These are phyloP conservation scores for Podarcis muralis DNA, from an alignment of 2,113 vertebrate genomes.

Conservation along the genomic window DNA sequence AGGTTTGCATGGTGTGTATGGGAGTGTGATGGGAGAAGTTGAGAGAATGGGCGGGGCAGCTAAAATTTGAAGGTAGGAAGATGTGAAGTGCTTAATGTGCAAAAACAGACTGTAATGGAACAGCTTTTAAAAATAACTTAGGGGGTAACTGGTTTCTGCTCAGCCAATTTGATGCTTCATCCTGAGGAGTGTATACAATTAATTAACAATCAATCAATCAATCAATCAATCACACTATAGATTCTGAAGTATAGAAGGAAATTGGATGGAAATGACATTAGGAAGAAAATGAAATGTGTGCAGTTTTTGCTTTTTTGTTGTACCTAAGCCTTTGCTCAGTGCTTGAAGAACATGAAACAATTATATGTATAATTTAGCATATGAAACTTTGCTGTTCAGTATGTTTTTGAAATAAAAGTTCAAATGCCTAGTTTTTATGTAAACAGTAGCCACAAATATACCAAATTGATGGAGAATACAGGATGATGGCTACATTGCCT, in stretches of 20 bases:
- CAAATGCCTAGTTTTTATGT: no score
- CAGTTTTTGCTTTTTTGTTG: not conserved
- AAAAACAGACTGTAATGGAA: not conserved
- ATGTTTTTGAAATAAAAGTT: no score
- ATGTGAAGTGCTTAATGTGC: not conserved
- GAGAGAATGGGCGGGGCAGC: not conserved
- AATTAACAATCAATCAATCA: not conserved
- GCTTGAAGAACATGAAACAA: not conserved
- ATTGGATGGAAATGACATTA: not conserved
- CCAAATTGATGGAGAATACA: not conserved
- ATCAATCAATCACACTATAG: not conserved
- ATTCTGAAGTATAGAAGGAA: not conserved
- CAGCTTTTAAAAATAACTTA: not conserved
- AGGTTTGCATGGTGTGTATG: not conserved
- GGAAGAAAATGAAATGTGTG: not conserved
- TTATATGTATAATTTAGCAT: not conserved
- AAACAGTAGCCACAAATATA: no score
- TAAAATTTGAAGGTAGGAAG: not conserved
- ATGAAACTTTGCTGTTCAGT: not conserved
- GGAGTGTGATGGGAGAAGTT: not conserved
- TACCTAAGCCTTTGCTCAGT: not conserved
- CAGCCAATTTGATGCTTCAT: not conserved
- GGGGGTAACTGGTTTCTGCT: not conserved
- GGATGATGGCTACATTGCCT: not conserved
- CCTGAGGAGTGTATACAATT: no score